Base-by-base conservation (phyloP, 2,888 invertebrate genomes). In the Coelogynopora nodosa region DNA sequence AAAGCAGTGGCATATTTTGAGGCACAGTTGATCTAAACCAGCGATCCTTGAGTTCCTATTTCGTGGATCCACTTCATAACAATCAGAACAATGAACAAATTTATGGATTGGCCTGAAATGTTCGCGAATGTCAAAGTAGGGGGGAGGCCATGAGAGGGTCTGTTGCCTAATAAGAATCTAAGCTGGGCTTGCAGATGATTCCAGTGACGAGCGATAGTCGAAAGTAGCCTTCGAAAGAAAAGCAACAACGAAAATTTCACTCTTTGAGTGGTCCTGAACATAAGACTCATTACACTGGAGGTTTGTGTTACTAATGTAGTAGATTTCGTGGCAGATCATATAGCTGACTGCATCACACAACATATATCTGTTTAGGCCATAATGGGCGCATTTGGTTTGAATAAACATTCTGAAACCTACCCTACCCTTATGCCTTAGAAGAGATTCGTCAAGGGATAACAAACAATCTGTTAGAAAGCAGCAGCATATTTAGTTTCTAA, bases 241-340 rank as follows among this genome's bases (percentile, higher is more conserved):
- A n/a, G 18, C 13, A 82, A 82, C 82, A 18, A 82, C 82, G 5
- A 82, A 28, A 5, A 82, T 10, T 30, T 82, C 82, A 82, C 82
- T 82, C 30, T 82, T 82, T 10, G 5, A 10, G 10, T 27, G 31
- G 5, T 30, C 31, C 30, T 82, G 28, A 30, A 82, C 30, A 31
- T 30, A 28, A 31, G 30, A 30, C 29, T 82, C 82, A 30, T 82
- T 30, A 29, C 82, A 82, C 13, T 10, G 2, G 28, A 74, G 74
- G 74, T 74, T 74, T 31, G 82, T 82, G 5, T 26, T 18, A 82
- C 31, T 18, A 27, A 28, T 30, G 30, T 82, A 82, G 23, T 29
- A 82, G 31, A 82, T 31, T 82, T 82, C 82, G 2, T 1, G 1
- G 2, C 26, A 2, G 2, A 13, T 26, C 30, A 82, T 82, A 30